Evolutionary conservation across 2,797 vertebrate genomes (phyloP), one percentile per base, ranked within the genome.

Genomic region (Ibycter americanus): DNA sequence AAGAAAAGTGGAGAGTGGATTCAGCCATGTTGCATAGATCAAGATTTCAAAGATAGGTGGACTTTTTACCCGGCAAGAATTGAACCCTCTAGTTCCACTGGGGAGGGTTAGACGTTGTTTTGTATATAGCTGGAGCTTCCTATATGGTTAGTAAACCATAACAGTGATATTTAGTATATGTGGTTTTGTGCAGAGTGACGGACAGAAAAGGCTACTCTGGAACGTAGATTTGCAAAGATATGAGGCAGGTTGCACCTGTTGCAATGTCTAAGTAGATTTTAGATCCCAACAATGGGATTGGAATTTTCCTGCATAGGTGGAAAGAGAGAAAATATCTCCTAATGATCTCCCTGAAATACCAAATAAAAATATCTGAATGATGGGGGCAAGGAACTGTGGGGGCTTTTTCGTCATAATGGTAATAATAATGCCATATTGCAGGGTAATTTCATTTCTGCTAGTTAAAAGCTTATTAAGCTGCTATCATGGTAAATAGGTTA

Each of bases 401-500:
- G 8, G 4, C 56, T 92, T 91, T 74, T 96, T 27, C 27, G 91
- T 85, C 77, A 49, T 67, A 84, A 91, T 94, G 76, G 79, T 96
- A 94, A 91, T 95, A 66, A 87, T 90, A 95, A 62, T 95, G 38
- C 91, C 81, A 92, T 66, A 88, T 84, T 96, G 86, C 94, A 93
- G 74, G 62, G 34, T 84, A 83, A 93, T 91, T 97, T 95, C 40
- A 87, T 88, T 90, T 87, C 78, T 93, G 79, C 92, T 81, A 80
- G 56, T 96, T 97, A 91, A 95, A 95, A 89, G 74, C 81, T 95
- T 95, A 80, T 96, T 93, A 96, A 93, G 66, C 46, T 95, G 38
- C 83, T 95, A 89, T 92, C 20, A 18, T 92, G 76, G 77, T 97
- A 97, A 97, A 97, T 90, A 95, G 81, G 66, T 68, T 87, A 91